Evolutionary conservation across 92 coral and sea anemone species (phyloP).

Genomic region (Phenganax marumi): DNA sequence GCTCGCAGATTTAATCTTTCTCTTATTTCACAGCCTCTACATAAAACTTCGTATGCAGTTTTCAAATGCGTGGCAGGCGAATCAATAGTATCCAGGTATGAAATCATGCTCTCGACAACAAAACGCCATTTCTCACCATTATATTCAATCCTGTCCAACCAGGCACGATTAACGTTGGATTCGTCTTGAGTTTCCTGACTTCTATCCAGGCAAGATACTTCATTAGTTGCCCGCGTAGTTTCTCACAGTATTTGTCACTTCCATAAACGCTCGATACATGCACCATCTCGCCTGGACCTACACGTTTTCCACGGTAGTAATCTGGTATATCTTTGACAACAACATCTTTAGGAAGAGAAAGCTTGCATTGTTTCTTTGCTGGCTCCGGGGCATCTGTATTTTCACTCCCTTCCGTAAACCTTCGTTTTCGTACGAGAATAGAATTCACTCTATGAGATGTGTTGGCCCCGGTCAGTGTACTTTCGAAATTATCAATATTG

Average conservation of each 20-base stretch:
- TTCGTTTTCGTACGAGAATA: conserved; percentile 14
- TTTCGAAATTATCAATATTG: conserved; percentile 12
- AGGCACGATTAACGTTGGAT: conserved; percentile 52
- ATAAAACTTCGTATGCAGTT: conserved; percentile 61
- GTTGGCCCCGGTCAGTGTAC: conserved; percentile 2
- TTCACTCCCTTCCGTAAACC: background rate
- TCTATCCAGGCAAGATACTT: conserved; percentile 22
- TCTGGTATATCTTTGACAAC: conserved; percentile 1
- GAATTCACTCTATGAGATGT: conserved; percentile 9
- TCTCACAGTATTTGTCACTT: conserved; percentile 2
- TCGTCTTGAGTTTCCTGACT: conserved; percentile 1
- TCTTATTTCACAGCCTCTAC: conserved; percentile 55
- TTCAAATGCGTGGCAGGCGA: conserved; percentile 63
- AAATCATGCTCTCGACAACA: conserved; percentile 41
- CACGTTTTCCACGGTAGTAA: conserved; percentile 9
- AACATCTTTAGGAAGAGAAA: background rate
- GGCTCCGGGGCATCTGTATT: background rate
- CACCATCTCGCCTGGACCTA: conserved; percentile 11
- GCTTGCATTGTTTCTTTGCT: background rate
- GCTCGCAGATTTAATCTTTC: conserved; percentile 46
- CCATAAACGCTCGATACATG: background rate
- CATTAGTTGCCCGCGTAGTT: background rate
- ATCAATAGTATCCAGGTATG: conserved; percentile 56
- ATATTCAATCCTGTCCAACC: conserved; percentile 65
- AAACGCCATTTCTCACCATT: conserved; percentile 29